Base-by-base conservation (phyloP, 2,113 vertebrate species). In the Macheiramphus alcinus region DNA sequence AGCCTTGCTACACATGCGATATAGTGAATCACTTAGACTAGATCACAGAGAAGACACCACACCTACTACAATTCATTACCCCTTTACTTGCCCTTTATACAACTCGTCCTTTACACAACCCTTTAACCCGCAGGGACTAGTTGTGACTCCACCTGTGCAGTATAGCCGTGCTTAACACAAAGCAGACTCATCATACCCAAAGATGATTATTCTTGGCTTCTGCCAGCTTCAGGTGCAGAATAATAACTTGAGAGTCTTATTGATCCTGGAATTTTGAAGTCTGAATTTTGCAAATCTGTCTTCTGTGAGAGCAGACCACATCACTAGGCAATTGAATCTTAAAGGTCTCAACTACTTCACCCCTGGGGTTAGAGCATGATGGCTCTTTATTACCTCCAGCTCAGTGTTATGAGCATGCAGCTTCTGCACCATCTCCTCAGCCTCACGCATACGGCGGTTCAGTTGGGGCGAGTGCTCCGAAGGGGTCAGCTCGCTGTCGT, bases 381-480 rank as follows among this genome's bases (percentile, higher is more conserved):
- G 43, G 19, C 59, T 15, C 65, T 75, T 22, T 31, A 19, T 98
- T 97, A 99, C 99, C 99, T 99, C 99, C 98, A 99, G 98, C 97
- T 99, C 99, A 0, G 95, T 4, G 88, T 98, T 99, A 93, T 99
- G 98, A 4, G 63, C 98, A 21, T 99, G 99, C 50, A 99, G 98
- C 79, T 98, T 99, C 97, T 98, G 99, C 79, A 99, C 97, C 89
- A 99, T 95, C 29, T 99, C 99, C 97, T 99, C 99, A 0, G 99
- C 98, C 97, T 99, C 99, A 6, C 97, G 97, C 85, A 99, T 97
- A 2, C 99, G 98, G 3, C 98, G 98, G 62, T 66, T 98, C 95
- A 99, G 98, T 94, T 99, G 99, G 13, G 99, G 99, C 0, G 99
- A 98, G 92, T 99, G 99, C 93, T 99, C 99, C 0, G 98, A 96